Evolutionary conservation across 2,797 vertebrate species (phyloP).

Genomic region (Hephaestus fuliginosus): DNA sequence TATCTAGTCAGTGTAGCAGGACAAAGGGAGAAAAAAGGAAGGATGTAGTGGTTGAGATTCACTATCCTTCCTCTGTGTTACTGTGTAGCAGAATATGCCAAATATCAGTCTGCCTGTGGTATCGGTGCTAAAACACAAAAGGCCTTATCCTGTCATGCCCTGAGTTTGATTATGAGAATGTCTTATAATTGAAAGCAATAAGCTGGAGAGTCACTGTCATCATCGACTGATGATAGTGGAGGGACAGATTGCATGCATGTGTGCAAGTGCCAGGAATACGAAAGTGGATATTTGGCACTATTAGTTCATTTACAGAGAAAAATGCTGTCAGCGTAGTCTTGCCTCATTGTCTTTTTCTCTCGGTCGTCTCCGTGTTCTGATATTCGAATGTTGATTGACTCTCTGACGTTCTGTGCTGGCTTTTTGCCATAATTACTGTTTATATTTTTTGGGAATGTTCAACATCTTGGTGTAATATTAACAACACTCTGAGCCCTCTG

Average conservation of each 20-base stretch:
- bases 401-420: slow-evolving; percentile 4
- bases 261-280: slow-evolving; percentile 36
- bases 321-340: not conserved
- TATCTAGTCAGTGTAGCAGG: not conserved
- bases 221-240: not conserved
- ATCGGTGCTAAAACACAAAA: slow-evolving; percentile 60
- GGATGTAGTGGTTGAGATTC: slow-evolving; percentile 22
- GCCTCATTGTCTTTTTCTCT: not conserved
- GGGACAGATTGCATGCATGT: slow-evolving; percentile 8
- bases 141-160: slow-evolving; percentile 21
- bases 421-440: slow-evolving; percentile 31
- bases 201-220: slow-evolving; percentile 8
- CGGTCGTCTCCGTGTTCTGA: not conserved
- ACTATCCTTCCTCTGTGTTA: slow-evolving; percentile 21
- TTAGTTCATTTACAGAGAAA: not conserved
- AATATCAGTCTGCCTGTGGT: slow-evolving; percentile 40
- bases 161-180: not conserved
- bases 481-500: not conserved
- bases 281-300: slow-evolving; percentile 23
- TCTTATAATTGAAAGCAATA: slow-evolving; percentile 50
- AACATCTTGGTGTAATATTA: slow-evolving; percentile 38
- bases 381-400: slow-evolving; percentile 13
- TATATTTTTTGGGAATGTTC: slow-evolving; percentile 10
- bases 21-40: slow-evolving; percentile 23
- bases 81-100: slow-evolving; percentile 42